phyloP scores from a whole-genome alignment of 2,113 vertebrate genomes.

The Leptosomus discolor region DNA sequence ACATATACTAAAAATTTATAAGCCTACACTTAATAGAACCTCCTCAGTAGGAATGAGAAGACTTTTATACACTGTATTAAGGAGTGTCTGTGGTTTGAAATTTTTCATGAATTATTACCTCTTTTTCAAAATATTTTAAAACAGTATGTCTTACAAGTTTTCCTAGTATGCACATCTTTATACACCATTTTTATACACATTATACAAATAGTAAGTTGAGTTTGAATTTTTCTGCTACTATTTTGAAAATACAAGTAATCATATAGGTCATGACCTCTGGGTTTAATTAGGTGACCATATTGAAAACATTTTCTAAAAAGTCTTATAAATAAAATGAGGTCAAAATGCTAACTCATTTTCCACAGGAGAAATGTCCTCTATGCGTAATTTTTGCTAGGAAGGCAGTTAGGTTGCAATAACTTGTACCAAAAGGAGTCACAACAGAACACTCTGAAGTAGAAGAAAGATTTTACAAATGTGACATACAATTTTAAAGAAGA shows the following conservation, averaged over 20 bases:
- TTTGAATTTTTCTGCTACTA: background rate
- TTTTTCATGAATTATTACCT: background rate
- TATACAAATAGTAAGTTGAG: background rate
- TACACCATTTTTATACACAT: background rate
- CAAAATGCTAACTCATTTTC: slow-evolving; percentile 19
- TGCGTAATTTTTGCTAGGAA: background rate
- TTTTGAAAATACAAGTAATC: slow-evolving; percentile 13
- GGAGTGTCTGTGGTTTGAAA: background rate
- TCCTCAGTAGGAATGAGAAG: background rate
- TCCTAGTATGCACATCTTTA: background rate
- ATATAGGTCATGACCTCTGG: background rate
- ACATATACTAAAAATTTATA: background rate
- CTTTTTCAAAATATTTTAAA: background rate
- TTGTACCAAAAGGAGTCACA: background rate
- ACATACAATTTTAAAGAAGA: background rate
- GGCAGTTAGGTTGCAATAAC: background rate
- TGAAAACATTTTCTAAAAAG: background rate
- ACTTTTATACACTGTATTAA: background rate
- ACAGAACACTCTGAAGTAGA: background rate
- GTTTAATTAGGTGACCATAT: slow-evolving; percentile 25
- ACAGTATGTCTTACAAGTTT: background rate
- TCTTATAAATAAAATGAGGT: slow-evolving; percentile 3
- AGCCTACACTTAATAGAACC: background rate
- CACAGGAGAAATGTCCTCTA: background rate
- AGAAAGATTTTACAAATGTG: background rate